These are phyloP conservation scores for Galaxea fascicularis DNA, from an alignment of 92 coral and sea anemone species.

Conservation along the genomic window DNA sequence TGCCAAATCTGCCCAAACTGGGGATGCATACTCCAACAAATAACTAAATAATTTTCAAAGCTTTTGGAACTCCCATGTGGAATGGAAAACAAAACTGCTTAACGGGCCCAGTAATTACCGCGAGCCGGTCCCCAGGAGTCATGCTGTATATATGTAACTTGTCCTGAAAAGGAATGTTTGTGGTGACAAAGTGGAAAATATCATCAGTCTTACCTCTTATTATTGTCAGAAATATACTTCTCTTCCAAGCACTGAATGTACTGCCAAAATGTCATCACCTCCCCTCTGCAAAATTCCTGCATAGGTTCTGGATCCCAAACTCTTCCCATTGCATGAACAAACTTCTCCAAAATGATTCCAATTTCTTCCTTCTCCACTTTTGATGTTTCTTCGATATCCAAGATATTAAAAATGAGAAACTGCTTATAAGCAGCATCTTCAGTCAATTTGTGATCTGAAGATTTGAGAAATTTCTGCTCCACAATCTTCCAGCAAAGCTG, in stretches of 20 bases:
- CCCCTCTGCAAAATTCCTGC: slow-evolving; percentile 67
- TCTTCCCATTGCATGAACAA: slow-evolving; percentile 84
- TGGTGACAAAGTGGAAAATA: no score
- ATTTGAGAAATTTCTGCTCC: slow-evolving; percentile 78
- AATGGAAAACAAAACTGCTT: no score
- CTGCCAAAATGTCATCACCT: slow-evolving; percentile 88
- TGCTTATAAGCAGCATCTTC: slow-evolving; percentile 85
- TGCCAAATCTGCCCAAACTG: no score
- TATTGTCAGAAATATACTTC: slow-evolving; percentile 73
- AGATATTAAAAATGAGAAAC: slow-evolving; percentile 88
- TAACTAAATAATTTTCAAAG: no score
- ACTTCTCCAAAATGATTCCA: slow-evolving; percentile 84
- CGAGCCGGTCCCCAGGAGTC: no score
- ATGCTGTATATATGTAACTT: no score
- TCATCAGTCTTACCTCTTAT: slow-evolving; percentile 65
- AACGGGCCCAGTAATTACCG: no score
- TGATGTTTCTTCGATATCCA: slow-evolving; percentile 83
- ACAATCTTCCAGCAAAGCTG: slow-evolving; percentile 93
- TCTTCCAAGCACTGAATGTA: slow-evolving; percentile 88
- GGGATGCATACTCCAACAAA: no score
- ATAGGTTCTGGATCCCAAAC: slow-evolving; percentile 83
- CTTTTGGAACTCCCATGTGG: no score
- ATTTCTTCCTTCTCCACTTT: slow-evolving; percentile 90
- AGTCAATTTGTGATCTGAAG: slow-evolving; percentile 67
- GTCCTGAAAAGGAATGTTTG: no score